Percentiles rank a stretch among this genome's conserved stretches.
phyloP scores from a whole-genome alignment of 1,140 invertebrate species.

The Radopholus similis region DNA sequence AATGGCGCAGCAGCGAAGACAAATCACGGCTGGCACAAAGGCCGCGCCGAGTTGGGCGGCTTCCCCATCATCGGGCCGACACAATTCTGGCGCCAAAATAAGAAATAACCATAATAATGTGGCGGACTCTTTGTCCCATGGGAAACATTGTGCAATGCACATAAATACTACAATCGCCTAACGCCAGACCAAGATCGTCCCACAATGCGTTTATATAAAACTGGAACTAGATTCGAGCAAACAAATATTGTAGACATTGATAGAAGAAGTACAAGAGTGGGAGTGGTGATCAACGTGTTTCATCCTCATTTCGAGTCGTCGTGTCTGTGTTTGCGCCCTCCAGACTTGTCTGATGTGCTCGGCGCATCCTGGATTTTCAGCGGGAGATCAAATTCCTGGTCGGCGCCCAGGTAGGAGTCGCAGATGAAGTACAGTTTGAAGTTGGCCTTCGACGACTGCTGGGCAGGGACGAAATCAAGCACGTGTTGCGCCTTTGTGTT shows the following conservation, averaged over 20 bases:
- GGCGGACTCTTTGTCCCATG: too few species aligned
- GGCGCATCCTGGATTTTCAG: slow-evolving; percentile 22
- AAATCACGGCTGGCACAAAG: background rate
- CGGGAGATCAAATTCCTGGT: slow-evolving; percentile 84
- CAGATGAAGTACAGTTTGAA: slow-evolving; percentile 98
- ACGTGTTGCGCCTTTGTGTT: slow-evolving; percentile 90
- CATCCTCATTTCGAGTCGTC: slow-evolving; percentile 4
- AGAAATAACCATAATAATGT: too few species aligned
- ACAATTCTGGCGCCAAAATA: too few species aligned
- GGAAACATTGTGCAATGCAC: too few species aligned
- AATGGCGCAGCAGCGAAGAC: background rate
- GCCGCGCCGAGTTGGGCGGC: background rate
- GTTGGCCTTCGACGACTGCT: slow-evolving; percentile 65
- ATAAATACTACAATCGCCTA: too few species aligned
- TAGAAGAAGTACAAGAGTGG: slow-evolving; percentile 3
- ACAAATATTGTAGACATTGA: background rate
- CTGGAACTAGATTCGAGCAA: background rate
- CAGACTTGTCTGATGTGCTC: background rate
- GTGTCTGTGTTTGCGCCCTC: slow-evolving; percentile 11
- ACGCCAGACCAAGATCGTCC: background rate
- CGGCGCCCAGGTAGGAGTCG: slow-evolving; percentile 89
- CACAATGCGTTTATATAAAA: background rate
- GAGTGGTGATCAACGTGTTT: background rate
- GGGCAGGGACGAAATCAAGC: slow-evolving; percentile 86
- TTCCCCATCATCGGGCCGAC: background rate